These are phyloP conservation scores for Phymorhynchus buccinoides DNA, from an alignment of 1,140 invertebrate species.

Conservation along the genomic window DNA sequence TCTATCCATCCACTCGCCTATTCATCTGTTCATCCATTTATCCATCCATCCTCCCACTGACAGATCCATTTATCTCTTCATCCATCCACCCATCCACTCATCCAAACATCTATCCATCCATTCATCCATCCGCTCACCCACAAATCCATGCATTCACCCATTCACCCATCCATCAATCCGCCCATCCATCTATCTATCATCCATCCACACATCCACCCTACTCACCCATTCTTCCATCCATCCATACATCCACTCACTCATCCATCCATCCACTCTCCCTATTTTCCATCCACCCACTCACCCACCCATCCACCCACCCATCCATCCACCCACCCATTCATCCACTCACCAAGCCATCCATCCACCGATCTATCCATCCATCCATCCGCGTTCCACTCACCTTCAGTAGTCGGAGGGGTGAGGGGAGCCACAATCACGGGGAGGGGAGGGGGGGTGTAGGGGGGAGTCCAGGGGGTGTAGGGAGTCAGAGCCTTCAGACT, in stretches of 20 bases:
- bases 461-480: constrained; percentile 53
- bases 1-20: no score
- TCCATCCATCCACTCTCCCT: no score
- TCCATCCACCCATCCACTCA: neutral
- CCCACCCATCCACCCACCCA: neutral
- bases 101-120: neutral
- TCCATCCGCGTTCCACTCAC: no score
- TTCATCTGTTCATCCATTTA: neutral
- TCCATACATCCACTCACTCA: no score
- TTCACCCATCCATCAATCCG: neutral
- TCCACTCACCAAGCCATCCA: neutral
- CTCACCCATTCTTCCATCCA: no score
- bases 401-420: constrained; percentile 63
- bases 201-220: no score
- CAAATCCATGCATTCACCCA: neutral
- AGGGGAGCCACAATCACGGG: constrained; percentile 54
- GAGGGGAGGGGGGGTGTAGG: constrained; percentile 34
- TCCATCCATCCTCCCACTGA: no score
- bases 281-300: neutral
- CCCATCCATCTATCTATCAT: no score
- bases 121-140: no score
- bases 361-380: no score
- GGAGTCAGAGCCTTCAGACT: constrained; percentile 61
- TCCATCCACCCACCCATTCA: neutral
- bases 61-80: neutral